Evolutionary conservation across 1,140 invertebrate species (phyloP).

Genomic region (Neuroterus valhalla): DNA sequence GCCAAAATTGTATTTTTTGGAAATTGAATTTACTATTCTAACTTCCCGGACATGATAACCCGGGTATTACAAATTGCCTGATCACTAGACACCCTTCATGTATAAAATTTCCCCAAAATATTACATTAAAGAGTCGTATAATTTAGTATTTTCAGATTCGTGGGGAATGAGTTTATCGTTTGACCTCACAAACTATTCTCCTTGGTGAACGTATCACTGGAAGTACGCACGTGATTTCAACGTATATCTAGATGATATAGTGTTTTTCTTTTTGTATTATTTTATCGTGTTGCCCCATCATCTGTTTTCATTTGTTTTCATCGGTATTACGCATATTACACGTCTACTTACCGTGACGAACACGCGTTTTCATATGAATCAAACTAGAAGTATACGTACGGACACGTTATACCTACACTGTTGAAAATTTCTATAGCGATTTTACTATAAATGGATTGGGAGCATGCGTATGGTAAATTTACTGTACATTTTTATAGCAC

Average conservation of each 20-base stretch:
- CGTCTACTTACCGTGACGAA: slow-evolving; percentile 32
- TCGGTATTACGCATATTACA: slow-evolving; percentile 25
- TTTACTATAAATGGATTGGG: background rate
- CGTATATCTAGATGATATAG: background rate
- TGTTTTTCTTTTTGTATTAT: background rate
- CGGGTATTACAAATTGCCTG: too few relatives aligned
- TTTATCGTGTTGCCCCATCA: background rate
- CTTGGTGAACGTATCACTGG: background rate
- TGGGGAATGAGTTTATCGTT: background rate
- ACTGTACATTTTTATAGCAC: too few relatives aligned
- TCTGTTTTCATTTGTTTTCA: slow-evolving; percentile 33
- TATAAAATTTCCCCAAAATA: too few relatives aligned
- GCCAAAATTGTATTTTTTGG: too few relatives aligned
- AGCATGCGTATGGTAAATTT: too few relatives aligned
- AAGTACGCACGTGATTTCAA: background rate
- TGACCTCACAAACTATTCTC: background rate
- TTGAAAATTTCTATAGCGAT: too few relatives aligned
- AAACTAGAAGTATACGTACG: background rate
- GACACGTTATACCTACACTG: too few relatives aligned
- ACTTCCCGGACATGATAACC: too few relatives aligned
- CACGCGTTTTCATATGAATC: slow-evolving; percentile 23
- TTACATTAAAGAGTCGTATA: too few relatives aligned
- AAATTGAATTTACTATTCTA: too few relatives aligned
- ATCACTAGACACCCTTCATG: too few relatives aligned
- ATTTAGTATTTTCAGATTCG: too few relatives aligned